Conservation (phyloP, 1,140 invertebrate species). For the Bombus soroeensis region DNA sequence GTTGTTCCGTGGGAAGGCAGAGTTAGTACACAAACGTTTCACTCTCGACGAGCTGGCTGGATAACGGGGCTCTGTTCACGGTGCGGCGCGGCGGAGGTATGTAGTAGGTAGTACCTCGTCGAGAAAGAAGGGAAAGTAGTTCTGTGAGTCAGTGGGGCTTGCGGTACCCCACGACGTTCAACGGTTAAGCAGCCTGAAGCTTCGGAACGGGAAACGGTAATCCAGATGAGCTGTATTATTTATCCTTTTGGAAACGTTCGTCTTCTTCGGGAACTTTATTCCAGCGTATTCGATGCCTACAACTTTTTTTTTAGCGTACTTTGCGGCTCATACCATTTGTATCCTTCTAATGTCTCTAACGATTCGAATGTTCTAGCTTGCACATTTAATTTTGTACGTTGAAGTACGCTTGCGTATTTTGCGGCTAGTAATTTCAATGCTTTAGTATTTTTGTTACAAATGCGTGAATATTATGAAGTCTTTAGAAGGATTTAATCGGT, state of each 20-base stretch:
- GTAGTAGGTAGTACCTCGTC: conserved; percentile 43
- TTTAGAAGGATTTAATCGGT: no score
- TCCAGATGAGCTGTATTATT: conserved; percentile 46
- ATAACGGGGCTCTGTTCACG: conserved; percentile 77
- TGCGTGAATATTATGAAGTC: no score
- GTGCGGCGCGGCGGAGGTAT: no score
- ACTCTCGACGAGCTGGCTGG: conserved; percentile 78
- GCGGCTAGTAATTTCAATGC: no score
- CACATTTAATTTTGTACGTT: no score
- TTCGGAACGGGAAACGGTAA: conserved; percentile 54
- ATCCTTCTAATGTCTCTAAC: no score
- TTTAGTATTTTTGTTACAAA: no score
- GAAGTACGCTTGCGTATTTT: no score
- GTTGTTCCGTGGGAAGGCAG: conserved; percentile 63
- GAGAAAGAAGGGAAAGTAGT: conserved; percentile 81
- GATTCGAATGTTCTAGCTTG: no score
- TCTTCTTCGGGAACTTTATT: not conserved
- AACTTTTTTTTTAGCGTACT: not conserved
- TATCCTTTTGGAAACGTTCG: conserved; percentile 15
- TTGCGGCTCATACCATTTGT: no score
- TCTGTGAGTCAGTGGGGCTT: conserved; percentile 82
- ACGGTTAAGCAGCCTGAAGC: conserved; percentile 62
- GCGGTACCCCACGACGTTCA: conserved; percentile 68
- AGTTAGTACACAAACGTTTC: conserved; percentile 69
- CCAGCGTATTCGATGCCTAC: not conserved